These are phyloP conservation scores for Bagarius yarrelli DNA, from an alignment of 2,113 vertebrate species.

Conservation along the genomic window DNA sequence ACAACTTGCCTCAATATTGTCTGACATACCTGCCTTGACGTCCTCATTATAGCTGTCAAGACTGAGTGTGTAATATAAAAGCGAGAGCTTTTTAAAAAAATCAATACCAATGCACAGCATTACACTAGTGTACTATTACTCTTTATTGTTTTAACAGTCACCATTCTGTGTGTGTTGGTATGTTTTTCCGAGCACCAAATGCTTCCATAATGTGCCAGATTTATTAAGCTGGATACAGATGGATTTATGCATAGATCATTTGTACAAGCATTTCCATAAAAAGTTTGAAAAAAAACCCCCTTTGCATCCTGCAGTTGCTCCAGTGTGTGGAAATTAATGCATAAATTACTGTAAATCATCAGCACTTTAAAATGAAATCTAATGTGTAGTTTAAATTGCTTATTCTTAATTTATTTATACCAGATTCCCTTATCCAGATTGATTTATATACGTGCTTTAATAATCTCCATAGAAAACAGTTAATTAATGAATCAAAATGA, in stretches of 20 bases:
- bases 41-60: constrained; percentile 2
- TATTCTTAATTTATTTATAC: neutral
- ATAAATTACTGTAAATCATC: neutral
- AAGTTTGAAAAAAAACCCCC: neutral
- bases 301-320: neutral
- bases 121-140: constrained; percentile 11
- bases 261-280: neutral
- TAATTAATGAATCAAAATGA: no score
- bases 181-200: neutral
- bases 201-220: neutral
- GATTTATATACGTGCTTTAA: neutral
- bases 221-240: neutral
- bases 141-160: constrained; percentile 2
- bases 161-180: neutral
- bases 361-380: neutral
- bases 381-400: neutral
- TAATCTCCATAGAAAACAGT: no score
- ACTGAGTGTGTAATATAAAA: constrained; percentile 6
- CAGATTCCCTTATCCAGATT: neutral
- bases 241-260: neutral
- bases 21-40: constrained; percentile 10
- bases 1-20: neutral
- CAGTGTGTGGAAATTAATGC: neutral
- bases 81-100: constrained; percentile 7
- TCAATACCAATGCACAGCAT: constrained; percentile 18